Evolutionary conservation across 2,113 vertebrate species (phyloP), one percentile per base, ranked within the genome.

Genomic region (Cnemophilus loriae): DNA sequence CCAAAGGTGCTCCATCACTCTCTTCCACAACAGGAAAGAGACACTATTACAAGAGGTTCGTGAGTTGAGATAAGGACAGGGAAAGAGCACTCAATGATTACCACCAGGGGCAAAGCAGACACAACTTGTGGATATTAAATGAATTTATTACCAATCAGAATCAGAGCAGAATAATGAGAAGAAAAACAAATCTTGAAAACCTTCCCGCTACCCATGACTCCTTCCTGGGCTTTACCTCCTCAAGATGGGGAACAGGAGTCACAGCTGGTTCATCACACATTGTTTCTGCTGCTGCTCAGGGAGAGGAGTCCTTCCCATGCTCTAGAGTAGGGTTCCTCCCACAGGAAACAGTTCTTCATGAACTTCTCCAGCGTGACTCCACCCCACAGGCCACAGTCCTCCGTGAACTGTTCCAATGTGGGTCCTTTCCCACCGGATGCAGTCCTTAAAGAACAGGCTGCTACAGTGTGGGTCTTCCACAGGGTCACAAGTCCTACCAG

Each of bases 231-330:
- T 57, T 71, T 80, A 33, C 35, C 9, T 49, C 11, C 22, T 88
- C 0, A 0, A 65, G 44, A 28, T 22, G 14, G 10, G 22, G 22
- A 50, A 2, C 6, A 13, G 23, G 13, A 7, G 15, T 73, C 44
- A 37, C 0, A 0, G 30, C 21, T 0, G 0, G 7, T 73, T 22
- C 32, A 50, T 50, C 50, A 57, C 6, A 37, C 3, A 4, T 56
- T 42, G 17, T 42, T 80, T 35, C 14, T 80, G 35, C 22, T 56
- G 32, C 35, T 42, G 30, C 26, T 56, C 32, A 23, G 42, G 50
- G 32, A 73, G 32, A 49, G 4, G 42, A 73, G 14, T 57, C 37
- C 35, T 64, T 42, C 18, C 24, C 26, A 32, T 57, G 32, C 21
- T 50, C 14, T 30, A 44, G 17, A 26, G 7, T 5, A 12, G 21